A percentile compares a stretch with the other conserved stretches of the same genome.
Evolutionary conservation across 2,888 invertebrate species (phyloP).

Genomic region (Siphlonurus alternatus): DNA sequence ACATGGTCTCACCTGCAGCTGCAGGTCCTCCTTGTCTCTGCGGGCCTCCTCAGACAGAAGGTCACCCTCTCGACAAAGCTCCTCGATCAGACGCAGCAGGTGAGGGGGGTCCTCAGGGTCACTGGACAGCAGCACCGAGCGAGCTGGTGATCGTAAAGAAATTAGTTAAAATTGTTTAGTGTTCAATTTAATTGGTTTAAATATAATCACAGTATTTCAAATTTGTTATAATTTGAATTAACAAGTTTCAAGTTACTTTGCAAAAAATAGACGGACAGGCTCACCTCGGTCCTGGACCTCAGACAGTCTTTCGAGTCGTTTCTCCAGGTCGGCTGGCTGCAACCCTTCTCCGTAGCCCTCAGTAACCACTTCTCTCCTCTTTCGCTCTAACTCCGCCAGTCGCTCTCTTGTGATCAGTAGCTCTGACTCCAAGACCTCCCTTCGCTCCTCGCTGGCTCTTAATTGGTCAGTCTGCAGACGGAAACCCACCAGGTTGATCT

Average conservation of each 20-base stretch:
- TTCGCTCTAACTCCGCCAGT: not conserved
- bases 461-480: not conserved
- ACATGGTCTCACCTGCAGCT: slow-evolving; percentile 70
- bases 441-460: not conserved
- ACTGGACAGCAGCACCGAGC: slow-evolving; percentile 28
- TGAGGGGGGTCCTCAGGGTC: slow-evolving; percentile 25
- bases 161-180: too few relatives aligned
- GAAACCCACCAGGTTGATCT: too few relatives aligned
- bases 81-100: slow-evolving; percentile 39
- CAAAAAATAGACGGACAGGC: too few relatives aligned
- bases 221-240: too few relatives aligned
- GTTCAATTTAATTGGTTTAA: too few relatives aligned
- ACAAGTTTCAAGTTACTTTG: too few relatives aligned
- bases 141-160: slow-evolving; percentile 20
- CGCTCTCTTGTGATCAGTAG: not conserved
- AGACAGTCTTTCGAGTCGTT: slow-evolving; percentile 21
- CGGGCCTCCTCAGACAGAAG: slow-evolving; percentile 44
- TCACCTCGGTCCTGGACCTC: slow-evolving; percentile 25
- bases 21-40: slow-evolving; percentile 51
- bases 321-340: slow-evolving; percentile 16
- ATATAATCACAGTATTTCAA: too few relatives aligned
- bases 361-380: slow-evolving; percentile 31
- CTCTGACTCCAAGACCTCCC: not conserved
- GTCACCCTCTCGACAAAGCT: slow-evolving; percentile 38
- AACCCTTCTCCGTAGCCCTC: slow-evolving; percentile 34